Base-by-base conservation (phyloP, 2,888 invertebrate genomes). In the Pachydiplax longipennis region DNA sequence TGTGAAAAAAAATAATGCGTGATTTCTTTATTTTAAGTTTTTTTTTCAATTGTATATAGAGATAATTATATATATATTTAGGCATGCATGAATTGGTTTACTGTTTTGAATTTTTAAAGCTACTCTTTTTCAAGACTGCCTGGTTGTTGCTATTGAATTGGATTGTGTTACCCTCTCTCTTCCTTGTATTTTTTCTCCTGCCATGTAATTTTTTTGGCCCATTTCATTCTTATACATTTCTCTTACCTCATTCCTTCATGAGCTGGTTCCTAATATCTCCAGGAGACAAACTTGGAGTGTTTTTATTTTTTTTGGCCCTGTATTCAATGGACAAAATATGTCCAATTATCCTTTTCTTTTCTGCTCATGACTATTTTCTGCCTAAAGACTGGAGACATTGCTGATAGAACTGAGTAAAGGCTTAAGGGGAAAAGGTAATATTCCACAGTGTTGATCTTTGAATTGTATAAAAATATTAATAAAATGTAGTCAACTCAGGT, bases 21-120 rank as follows among this genome's bases (percentile, higher is more conserved):
- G 87, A 87, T 87, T 87, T 87, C 61, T 61, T 83, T 87, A 61
- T 87, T 87, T 87, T 37, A 53, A 53, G 53, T 53, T 61, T 61
- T 18, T 58, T 87, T 87, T 87, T 25, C 10, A 87, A 40, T n/a
- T 87, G 53, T 83, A 61, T 61, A 87, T 87, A 87, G 58, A 61
- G 61, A 61, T 87, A 73, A 35, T 87, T 87, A 87, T 87, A 87
- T 58, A n/a, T n/a, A 83, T 83, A 87, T 61, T 53, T 87, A 87
- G 48, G 87, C 61, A 61, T 61, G 87, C 65, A 87, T 87, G 87
- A 65, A 61, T 87, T 87, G 87, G 87, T 87, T 73, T 87, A 61
- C 61, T 61, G 61, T 87, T 87, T 87, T 35, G 37, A 58, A n/a
- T 87, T 87, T 65, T 37, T 65, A 58, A 58, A 25, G 31, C 25